These are phyloP conservation scores for Synergus umbraculus DNA, from an alignment of 2,888 invertebrate species.

Conservation along the genomic window DNA sequence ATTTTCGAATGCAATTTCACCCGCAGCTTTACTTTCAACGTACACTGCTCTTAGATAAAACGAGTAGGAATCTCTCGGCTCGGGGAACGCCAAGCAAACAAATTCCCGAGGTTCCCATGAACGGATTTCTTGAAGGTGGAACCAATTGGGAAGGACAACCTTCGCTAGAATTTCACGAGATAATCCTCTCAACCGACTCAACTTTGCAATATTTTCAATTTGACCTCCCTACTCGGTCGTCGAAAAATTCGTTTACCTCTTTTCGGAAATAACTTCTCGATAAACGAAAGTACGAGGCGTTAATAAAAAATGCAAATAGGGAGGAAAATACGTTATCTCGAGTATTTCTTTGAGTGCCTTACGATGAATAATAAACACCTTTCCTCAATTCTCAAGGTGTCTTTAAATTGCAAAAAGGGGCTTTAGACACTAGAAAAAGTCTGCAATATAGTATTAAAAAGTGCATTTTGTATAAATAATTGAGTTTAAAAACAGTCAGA, in stretches of 20 bases:
- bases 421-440: not conserved
- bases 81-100: slow-evolving; percentile 46
- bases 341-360: not conserved
- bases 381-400: not conserved
- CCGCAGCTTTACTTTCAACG: slow-evolving; percentile 43
- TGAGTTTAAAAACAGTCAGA: not conserved
- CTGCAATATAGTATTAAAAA: not conserved
- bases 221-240: not conserved
- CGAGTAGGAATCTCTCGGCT: slow-evolving; percentile 47
- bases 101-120: slow-evolving; percentile 38
- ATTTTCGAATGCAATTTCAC: slow-evolving; percentile 51
- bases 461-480: not conserved
- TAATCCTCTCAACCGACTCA: slow-evolving; percentile 30
- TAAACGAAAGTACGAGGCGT: not conserved
- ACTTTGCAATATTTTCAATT: slow-evolving; percentile 32
- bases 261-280: not conserved
- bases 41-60: slow-evolving; percentile 43
- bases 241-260: slow-evolving; percentile 16
- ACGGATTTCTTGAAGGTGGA: slow-evolving; percentile 7
- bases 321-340: not conserved
- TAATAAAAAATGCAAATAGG: not conserved
- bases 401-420: not conserved
- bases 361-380: not conserved
- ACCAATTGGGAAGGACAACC: slow-evolving; percentile 29
- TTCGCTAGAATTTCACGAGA: not conserved